Base-by-base conservation (phyloP, 2,888 invertebrate species). In the Punctoribates punctum region DNA sequence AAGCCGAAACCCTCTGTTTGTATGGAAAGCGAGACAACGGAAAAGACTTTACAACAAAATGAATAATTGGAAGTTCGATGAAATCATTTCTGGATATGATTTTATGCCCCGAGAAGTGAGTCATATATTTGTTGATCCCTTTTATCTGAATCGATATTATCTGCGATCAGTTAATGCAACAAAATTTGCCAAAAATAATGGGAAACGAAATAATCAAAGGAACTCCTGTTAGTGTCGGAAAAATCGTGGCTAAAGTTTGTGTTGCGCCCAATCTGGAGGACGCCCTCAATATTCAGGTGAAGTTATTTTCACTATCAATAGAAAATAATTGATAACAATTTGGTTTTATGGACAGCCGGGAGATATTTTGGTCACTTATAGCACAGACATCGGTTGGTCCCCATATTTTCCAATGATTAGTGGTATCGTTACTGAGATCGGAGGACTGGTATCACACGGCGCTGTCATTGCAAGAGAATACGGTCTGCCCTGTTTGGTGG, bases 391-490 rank as follows among this genome's bases (percentile, higher is more conserved):
- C 80, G 92, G 91, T 1, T 93, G 93, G 93, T 89, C 90, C 6
- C 92, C 92, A 0, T 92, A 91, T 84, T 93, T 93, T 83, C 91
- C 92, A 0, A 86, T 93, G 72, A 83, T 93, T 25, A 85, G 88
- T 0, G 93, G 92, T 15, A 87, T 93, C 73, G 90, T 91, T 13
- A 93, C 92, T 0, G 93, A 93, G 83, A 86, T 92, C 0, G 93
- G 93, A 0, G 93, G 93, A 54, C 86, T 93, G 8, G 88, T 93
- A 80, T 92, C 92, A 57, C 92, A 93, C 81, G 90, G 92, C 70
- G 92, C 92, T 51, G 92, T 92, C 0, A 90, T 92, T 62, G 92
- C 92, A 0, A 86, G 92, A 78, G 93, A 93, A 84, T 93, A 91
- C 83, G 92, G 92, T 0, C 83, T 93, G 51, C 93, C 93, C 0